Conservation (phyloP, 1,140 invertebrate species). For the Nylanderia fulva region DNA sequence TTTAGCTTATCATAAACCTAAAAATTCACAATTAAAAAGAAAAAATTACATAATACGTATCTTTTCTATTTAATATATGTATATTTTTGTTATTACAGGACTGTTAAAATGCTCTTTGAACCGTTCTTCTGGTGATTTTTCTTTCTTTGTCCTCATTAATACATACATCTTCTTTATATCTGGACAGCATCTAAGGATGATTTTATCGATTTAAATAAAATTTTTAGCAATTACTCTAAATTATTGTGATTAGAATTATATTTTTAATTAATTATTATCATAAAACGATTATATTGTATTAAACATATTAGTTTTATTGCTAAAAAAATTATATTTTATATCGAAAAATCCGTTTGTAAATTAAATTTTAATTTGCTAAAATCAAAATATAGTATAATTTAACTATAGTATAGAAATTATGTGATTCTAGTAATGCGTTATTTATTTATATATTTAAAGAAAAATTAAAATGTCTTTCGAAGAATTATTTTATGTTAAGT, state of each 20-base stretch:
- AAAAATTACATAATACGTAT: neutral
- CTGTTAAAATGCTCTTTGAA: constrained; percentile 87
- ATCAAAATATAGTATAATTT: neutral
- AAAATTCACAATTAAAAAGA: neutral
- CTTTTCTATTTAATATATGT: neutral
- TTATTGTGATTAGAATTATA: neutral
- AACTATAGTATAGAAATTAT: neutral
- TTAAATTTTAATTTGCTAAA: neutral
- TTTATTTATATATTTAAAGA: neutral
- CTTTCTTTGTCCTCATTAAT: constrained; percentile 90
- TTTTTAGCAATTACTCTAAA: neutral
- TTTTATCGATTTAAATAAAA: neutral
- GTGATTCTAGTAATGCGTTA: neutral
- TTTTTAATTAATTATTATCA: neutral
- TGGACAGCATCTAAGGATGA: constrained; percentile 88
- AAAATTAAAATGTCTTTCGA: neutral
- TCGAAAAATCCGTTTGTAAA: neutral
- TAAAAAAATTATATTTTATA: neutral
- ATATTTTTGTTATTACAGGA: constrained; percentile 26
- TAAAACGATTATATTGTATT: neutral
- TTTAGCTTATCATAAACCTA: constrained; percentile 87
- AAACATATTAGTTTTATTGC: neutral
- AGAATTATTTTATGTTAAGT: neutral
- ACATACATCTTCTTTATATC: constrained; percentile 89
- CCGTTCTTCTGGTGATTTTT: constrained; percentile 87